A percentile compares a stretch with the other conserved stretches of the same genome.
Evolutionary conservation across 2,113 vertebrate species (phyloP).

Genomic region (Cottus gobio): DNA sequence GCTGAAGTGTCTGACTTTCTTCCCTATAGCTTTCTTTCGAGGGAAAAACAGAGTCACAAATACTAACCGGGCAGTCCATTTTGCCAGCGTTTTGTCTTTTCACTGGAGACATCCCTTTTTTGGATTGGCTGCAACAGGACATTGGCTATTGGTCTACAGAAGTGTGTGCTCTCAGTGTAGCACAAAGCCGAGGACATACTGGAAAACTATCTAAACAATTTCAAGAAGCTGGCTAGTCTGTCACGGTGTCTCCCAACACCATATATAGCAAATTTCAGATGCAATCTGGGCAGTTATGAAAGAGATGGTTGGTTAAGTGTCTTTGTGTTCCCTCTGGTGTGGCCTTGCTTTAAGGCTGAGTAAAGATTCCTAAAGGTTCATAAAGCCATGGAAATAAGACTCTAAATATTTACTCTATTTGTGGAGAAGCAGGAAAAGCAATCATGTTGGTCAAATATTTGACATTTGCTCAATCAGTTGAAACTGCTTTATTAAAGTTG

Average conservation of each 20-base stretch:
- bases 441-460: neutral
- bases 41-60: neutral
- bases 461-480: neutral
- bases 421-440: neutral
- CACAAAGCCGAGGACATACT: constrained; percentile 53
- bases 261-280: constrained; percentile 71
- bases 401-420: neutral
- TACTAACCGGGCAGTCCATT: neutral
- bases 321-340: constrained; percentile 38
- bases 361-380: constrained; percentile 20
- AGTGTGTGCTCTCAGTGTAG: constrained; percentile 47
- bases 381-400: neutral
- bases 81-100: neutral
- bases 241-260: constrained; percentile 60
- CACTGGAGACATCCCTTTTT: constrained; percentile 51
- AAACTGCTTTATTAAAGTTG: neutral
- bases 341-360: constrained; percentile 11
- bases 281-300: constrained; percentile 55
- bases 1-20: neutral
- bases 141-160: constrained; percentile 36
- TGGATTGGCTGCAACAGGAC: constrained; percentile 45
- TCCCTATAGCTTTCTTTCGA: neutral
- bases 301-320: constrained; percentile 41
- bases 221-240: constrained; percentile 62
- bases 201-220: constrained; percentile 76